Percentiles rank a stretch among this genome's conserved stretches.
phyloP scores from a whole-genome alignment of 2,888 invertebrate species.

The Pocota personata region DNA sequence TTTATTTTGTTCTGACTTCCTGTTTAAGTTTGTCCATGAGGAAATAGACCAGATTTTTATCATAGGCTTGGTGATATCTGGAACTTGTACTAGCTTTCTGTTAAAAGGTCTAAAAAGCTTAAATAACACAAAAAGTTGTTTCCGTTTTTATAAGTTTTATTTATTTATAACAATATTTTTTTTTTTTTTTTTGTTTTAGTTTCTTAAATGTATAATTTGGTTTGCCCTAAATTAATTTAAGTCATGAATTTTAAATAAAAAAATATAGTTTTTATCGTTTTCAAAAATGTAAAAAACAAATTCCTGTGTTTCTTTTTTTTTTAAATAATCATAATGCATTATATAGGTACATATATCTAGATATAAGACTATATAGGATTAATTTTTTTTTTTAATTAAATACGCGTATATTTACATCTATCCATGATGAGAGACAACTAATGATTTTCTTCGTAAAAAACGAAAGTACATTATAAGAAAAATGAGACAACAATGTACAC shows the following conservation, averaged over 20 bases:
- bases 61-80: background rate
- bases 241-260: slow-evolving; percentile 54
- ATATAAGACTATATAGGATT: slow-evolving; percentile 21
- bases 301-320: slow-evolving; percentile 51
- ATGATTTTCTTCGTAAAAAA: background rate
- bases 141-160: background rate
- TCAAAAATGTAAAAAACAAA: slow-evolving; percentile 46
- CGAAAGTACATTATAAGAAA: background rate
- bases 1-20: background rate
- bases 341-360: background rate
- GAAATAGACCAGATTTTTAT: background rate
- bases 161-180: background rate
- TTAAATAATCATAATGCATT: slow-evolving; percentile 1
- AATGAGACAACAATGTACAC: slow-evolving; percentile 34
- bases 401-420: slow-evolving; percentile 49
- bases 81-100: too few species aligned
- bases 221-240: slow-evolving; percentile 46
- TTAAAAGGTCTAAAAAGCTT: background rate
- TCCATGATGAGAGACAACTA: slow-evolving; percentile 1
- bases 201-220: slow-evolving; percentile 52
- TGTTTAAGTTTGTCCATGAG: background rate
- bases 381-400: slow-evolving; percentile 21
- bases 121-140: background rate
- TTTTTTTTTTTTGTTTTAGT: slow-evolving; percentile 2
- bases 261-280: slow-evolving; percentile 10